These are phyloP conservation scores for Clarias gariepinus DNA, from an alignment of 2,113 vertebrate species.

Conservation along the genomic window DNA sequence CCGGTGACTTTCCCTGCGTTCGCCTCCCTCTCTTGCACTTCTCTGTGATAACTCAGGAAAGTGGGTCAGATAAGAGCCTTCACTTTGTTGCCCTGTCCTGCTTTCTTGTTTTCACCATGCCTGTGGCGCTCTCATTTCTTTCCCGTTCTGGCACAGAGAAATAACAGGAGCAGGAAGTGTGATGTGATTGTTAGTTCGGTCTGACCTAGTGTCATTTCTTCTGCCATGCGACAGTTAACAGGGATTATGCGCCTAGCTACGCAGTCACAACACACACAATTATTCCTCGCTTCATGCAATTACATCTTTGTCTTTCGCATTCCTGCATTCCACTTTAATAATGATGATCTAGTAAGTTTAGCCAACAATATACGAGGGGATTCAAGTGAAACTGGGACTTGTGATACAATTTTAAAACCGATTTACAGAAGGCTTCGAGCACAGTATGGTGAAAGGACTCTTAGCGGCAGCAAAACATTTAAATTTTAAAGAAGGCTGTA, in stretches of 20 bases:
- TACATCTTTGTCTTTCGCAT: neutral
- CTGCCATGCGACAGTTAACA: neutral
- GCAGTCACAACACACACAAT: neutral
- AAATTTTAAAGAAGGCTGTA: too few species aligned
- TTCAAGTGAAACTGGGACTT: too few species aligned
- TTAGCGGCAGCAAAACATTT: too few species aligned
- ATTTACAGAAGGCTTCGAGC: too few species aligned
- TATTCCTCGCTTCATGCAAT: neutral
- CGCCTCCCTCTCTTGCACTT: neutral
- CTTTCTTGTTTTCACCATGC: slow-evolving; percentile 16
- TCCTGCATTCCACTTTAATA: neutral
- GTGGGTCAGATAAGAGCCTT: slow-evolving; percentile 19
- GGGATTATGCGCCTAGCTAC: neutral
- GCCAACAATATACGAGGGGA: too few species aligned
- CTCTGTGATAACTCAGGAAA: slow-evolving; percentile 8
- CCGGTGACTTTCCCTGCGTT: neutral
- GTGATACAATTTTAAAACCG: too few species aligned
- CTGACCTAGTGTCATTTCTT: neutral
- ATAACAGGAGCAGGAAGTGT: neutral
- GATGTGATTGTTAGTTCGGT: neutral
- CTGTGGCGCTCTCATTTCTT: neutral
- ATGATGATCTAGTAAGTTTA: neutral
- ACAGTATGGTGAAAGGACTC: too few species aligned
- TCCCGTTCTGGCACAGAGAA: neutral
- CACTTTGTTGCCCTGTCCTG: slow-evolving; percentile 21